Conservation (phyloP, 2,113 vertebrate species). For the Cryptomyrus ogoouensis region DNA sequence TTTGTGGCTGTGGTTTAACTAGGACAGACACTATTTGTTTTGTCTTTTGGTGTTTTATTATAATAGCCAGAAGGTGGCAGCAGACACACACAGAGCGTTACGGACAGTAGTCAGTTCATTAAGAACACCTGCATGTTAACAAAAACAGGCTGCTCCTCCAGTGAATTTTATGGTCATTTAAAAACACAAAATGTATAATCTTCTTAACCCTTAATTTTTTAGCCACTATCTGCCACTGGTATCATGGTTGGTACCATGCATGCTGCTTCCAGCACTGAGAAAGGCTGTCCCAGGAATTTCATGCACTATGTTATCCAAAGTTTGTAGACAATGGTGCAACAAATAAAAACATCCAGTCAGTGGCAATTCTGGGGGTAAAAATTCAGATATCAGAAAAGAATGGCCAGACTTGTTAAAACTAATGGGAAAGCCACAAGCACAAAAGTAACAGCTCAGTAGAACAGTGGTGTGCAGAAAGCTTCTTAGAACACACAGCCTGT, state of each 20-base stretch:
- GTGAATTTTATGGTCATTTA: not conserved
- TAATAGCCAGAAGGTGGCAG: conserved; percentile 35
- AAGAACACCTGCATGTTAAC: not conserved
- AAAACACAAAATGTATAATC: not conserved
- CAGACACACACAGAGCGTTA: conserved; percentile 17
- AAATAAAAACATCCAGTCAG: not conserved
- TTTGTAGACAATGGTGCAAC: not conserved
- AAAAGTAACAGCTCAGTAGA: not conserved
- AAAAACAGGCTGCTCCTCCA: not conserved
- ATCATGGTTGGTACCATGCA: not conserved
- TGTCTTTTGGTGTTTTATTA: not conserved
- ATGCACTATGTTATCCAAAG: not conserved
- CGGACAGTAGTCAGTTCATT: not conserved
- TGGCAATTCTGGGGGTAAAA: not conserved
- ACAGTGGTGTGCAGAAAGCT: not conserved
- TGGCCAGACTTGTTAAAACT: not conserved
- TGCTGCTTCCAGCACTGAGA: not conserved
- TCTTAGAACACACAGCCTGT: not conserved
- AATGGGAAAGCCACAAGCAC: not conserved
- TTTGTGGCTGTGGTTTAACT: not conserved
- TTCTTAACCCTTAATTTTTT: not conserved
- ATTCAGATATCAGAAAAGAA: not conserved
- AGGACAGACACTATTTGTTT: not conserved
- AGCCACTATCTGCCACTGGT: not conserved
- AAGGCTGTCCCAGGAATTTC: not conserved